Conservation (phyloP, 1,140 invertebrate species). For the Homalodisca vitripennis region DNA sequence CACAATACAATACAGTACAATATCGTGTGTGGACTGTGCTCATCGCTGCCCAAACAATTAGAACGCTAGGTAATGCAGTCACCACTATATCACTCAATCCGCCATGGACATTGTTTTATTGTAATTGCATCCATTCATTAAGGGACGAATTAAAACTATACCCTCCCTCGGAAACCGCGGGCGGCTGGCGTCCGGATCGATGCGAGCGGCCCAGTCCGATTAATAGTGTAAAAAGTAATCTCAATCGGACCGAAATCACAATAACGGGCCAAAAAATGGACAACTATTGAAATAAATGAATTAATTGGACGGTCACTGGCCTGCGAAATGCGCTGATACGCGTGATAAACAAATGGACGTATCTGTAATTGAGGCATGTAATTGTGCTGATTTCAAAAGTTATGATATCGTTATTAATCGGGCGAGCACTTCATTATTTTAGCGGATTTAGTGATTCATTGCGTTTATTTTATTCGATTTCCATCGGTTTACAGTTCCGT, state of each 20-base stretch:
- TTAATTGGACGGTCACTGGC: background rate
- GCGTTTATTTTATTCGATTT: background rate
- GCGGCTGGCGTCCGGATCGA: no score
- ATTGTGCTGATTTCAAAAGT: constrained; percentile 11
- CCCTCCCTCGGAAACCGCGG: background rate
- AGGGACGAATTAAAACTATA: constrained; percentile 24
- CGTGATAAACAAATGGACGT: constrained; percentile 1
- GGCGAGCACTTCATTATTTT: constrained; percentile 9
- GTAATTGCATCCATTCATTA: constrained; percentile 24
- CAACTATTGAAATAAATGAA: constrained; percentile 13
- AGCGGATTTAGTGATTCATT: background rate
- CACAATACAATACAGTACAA: no score
- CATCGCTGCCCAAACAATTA: no score
- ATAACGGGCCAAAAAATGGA: constrained; percentile 12
- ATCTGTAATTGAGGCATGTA: background rate
- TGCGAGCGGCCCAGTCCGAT: background rate
- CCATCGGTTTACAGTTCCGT: no score
- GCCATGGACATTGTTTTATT: constrained; percentile 18
- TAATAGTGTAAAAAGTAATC: constrained; percentile 10
- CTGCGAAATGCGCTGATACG: background rate
- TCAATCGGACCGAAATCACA: background rate
- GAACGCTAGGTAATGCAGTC: constrained; percentile 20
- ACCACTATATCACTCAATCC: constrained; percentile 20
- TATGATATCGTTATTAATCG: background rate
- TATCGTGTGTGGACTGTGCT: no score